A percentile compares a stretch with the other conserved stretches of the same genome.
phyloP scores from a whole-genome alignment of 2,888 invertebrate species.

The Plebejus argus region DNA sequence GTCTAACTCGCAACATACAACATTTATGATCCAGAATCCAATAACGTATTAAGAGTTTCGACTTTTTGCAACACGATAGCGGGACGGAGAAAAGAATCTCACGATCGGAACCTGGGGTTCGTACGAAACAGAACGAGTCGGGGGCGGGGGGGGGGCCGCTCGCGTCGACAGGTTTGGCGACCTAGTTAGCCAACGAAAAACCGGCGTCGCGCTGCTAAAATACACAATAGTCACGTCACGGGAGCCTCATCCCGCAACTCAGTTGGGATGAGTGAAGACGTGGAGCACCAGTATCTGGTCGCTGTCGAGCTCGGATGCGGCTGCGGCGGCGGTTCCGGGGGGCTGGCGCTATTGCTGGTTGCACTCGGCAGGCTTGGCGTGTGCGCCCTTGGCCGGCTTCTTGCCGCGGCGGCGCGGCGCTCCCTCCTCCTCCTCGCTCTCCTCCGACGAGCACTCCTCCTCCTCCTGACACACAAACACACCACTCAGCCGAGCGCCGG shows the following conservation, averaged over 20 bases:
- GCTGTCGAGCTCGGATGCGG: neutral
- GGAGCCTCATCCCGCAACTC: neutral
- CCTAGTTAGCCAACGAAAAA: neutral
- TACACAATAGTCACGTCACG: neutral
- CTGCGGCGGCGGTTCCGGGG: neutral
- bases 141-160: neutral
- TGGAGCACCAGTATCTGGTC: conserved; percentile 38
- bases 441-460: conserved; percentile 80
- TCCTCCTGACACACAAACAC: conserved; percentile 59
- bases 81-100: conserved; percentile 24
- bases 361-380: conserved; percentile 83
- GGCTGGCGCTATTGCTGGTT: conserved; percentile 83
- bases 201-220: neutral
- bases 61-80: neutral
- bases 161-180: neutral
- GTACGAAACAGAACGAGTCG: neutral
- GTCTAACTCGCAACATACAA: conserved; percentile 18
- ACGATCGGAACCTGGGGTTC: neutral
- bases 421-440: conserved; percentile 80
- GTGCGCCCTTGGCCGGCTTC: conserved; percentile 52
- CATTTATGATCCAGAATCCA: neutral
- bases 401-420: conserved; percentile 67
- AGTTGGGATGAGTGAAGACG: conserved; percentile 19
- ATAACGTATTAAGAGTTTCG: neutral
- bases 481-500: neutral